Base-by-base conservation (phyloP, 2,797 vertebrate genomes). In the Sebastes diaconus region DNA sequence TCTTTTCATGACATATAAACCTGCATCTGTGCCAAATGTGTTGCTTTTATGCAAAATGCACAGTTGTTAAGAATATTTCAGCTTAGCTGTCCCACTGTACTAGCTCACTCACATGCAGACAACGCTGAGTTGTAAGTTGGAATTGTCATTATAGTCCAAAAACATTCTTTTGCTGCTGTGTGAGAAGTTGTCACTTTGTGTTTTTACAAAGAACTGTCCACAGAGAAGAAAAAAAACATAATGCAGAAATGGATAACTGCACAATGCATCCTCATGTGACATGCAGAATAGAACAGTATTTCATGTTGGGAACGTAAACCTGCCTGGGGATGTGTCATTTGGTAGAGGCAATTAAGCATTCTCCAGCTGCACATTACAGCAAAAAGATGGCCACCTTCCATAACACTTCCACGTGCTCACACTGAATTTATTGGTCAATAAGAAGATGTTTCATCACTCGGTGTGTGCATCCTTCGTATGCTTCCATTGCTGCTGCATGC, bases 341-440 rank as follows among this genome's bases (percentile, higher is more conserved):
- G 6, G 14, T 39, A 9, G 54, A 77, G 61, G 59, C 69, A 82
- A 74, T 87, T 88, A 82, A 85, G 79, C 42, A 50, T 75, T 69
- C 34, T 76, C 59, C 57, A 63, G 58, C 70, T 83, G 60, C 59
- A 67, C 69, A 81, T 83, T 69, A 68, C 5, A 30, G 13, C 57
- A 68, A 79, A 50, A 77, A 52, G 10, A 81, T 24, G 34, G 68
- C 42, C 46, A 39, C 34, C 59, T 81, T 29, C 59, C 57, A 55
- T 20, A 60, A 69, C 46, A 60, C 25, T 57, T 83, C 74, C 25
- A 70, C 60, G 14, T 65, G 60, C 57, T 73, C 24, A 39, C 67
- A 30, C 24, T 24, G 52, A 75, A 87, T 77, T 76, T 81, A 74
- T 79, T 50, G 66, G 58, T 69, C 75, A 84, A 64, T 73, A 54